Conservation (phyloP, 2,113 vertebrate genomes). For the Danio rerio region DNA sequence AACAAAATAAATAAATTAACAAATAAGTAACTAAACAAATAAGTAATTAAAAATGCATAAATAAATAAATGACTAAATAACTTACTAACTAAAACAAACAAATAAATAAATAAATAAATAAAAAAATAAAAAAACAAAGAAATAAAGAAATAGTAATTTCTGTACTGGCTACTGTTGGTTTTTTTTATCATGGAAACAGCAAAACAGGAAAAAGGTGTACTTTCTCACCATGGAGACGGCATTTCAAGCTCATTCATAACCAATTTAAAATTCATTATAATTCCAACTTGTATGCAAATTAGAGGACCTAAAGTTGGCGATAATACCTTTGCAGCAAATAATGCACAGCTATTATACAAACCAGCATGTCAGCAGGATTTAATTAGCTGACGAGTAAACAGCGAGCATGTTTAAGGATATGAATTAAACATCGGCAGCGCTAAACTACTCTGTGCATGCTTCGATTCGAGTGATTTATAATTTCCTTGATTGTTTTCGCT, state of each 20-base stretch:
- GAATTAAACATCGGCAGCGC: constrained; percentile 66
- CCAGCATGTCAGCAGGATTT: constrained; percentile 68
- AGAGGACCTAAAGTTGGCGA: constrained; percentile 33
- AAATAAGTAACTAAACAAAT: no score
- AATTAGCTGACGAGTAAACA: constrained; percentile 71
- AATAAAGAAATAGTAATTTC: no score
- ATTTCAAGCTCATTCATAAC: constrained; percentile 35
- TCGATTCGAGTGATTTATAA: not conserved
- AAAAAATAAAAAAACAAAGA: no score
- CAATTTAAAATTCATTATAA: constrained; percentile 59
- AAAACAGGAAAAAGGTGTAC: not conserved
- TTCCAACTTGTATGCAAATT: constrained; percentile 42
- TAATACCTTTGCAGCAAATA: constrained; percentile 47
- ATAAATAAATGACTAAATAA: no score
- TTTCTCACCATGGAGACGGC: constrained; percentile 31
- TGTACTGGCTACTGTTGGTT: not conserved
- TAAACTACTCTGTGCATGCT: not conserved
- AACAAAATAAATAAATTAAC: no score
- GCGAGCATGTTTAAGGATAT: constrained; percentile 59
- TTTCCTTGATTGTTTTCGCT: constrained; percentile 18
- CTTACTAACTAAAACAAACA: no score
- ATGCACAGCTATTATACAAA: constrained; percentile 54
- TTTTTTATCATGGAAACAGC: not conserved
- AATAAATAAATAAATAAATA: no score
- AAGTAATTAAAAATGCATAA: no score